These are phyloP conservation scores for Chromis chromis DNA, from an alignment of 2,797 vertebrate species.

Conservation along the genomic window DNA sequence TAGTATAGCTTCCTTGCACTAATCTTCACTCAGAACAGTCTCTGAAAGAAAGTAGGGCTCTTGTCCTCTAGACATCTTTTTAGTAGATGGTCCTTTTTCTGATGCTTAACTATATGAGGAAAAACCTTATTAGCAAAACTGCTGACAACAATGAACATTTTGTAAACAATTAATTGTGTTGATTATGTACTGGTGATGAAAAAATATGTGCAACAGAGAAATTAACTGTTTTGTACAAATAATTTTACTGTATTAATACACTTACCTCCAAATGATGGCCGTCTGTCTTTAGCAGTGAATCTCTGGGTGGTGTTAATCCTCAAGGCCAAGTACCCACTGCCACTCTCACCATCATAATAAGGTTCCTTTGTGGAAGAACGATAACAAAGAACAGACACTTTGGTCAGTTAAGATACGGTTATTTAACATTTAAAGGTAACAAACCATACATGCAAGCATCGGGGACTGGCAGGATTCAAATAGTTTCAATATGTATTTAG, in stretches of 20 bases:
- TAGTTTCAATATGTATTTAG: too few relatives aligned
- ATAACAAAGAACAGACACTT: not conserved
- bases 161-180: too few relatives aligned
- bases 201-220: too few relatives aligned
- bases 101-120: conserved; percentile 22
- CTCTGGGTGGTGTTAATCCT: conserved; percentile 37
- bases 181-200: too few relatives aligned
- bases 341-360: conserved; percentile 13
- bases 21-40: conserved; percentile 45
- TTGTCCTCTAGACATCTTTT: not conserved
- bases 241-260: too few relatives aligned
- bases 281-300: conserved; percentile 1
- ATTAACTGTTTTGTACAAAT: too few relatives aligned
- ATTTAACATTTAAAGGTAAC: too few relatives aligned
- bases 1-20: conserved; percentile 55
- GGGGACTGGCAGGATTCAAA: too few relatives aligned
- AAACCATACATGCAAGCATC: too few relatives aligned
- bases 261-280: not conserved
- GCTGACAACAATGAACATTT: too few relatives aligned
- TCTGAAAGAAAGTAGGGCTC: conserved; percentile 20
- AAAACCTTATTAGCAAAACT: not conserved
- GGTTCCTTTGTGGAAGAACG: conserved; percentile 4
- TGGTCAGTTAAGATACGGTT: too few relatives aligned
- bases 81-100: not conserved
- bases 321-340: conserved; percentile 16